A percentile compares a stretch with the other conserved stretches of the same genome.
Conservation (phyloP, 1,140 invertebrate species). For the Zaprionus nigranus region DNA sequence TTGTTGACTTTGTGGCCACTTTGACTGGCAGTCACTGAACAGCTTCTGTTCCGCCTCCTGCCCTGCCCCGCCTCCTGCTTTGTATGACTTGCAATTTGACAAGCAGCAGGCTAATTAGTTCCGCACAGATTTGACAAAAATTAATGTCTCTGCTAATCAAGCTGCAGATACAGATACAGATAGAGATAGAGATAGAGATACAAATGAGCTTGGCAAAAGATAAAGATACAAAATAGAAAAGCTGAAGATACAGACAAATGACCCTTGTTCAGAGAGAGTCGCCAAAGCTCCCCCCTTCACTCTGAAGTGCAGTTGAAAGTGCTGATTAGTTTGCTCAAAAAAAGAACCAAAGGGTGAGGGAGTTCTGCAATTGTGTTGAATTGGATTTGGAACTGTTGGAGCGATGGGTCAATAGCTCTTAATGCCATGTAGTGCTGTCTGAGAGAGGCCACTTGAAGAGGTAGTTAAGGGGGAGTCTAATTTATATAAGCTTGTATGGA, state of each 20-base stretch:
- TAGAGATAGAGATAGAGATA: slow-evolving; percentile 5
- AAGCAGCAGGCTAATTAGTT: slow-evolving; percentile 80
- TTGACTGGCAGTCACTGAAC: slow-evolving; percentile 1
- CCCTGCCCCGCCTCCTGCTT: slow-evolving; percentile 20
- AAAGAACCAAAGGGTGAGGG: not conserved
- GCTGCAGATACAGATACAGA: slow-evolving; percentile 19
- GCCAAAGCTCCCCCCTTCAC: no score
- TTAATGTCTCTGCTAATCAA: slow-evolving; percentile 70
- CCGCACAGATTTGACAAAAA: slow-evolving; percentile 80
- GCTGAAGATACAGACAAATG: slow-evolving; percentile 41
- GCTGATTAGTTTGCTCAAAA: slow-evolving; percentile 64
- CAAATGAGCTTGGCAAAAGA: slow-evolving; percentile 20
- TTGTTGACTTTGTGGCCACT: slow-evolving; percentile 44
- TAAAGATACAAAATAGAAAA: not conserved
- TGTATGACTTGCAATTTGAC: slow-evolving; percentile 79
- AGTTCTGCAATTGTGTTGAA: slow-evolving; percentile 20
- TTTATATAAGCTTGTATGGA: not conserved
- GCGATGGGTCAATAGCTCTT: slow-evolving; percentile 3
- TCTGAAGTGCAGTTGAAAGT: slow-evolving; percentile 39
- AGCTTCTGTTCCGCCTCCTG: not conserved
- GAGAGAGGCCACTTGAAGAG: not conserved
- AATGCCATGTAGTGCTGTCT: not conserved
- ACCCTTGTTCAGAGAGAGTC: slow-evolving; percentile 26
- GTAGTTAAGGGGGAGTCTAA: not conserved
- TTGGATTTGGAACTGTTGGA: slow-evolving; percentile 32